Base-by-base conservation (phyloP, 2,797 vertebrate genomes). In the Sebastes iracundus region DNA sequence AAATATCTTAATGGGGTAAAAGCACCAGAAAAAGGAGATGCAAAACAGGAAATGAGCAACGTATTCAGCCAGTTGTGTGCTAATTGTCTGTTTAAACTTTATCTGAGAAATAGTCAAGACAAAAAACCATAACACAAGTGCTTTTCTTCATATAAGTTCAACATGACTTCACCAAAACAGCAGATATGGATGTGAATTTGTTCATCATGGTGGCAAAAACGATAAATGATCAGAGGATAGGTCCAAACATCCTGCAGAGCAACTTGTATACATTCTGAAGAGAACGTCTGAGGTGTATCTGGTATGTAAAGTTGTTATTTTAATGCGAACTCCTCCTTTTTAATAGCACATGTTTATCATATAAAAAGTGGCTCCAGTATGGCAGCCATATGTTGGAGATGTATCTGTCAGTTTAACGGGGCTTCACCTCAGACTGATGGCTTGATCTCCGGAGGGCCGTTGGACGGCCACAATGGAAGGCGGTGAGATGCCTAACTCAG, bases 401-500 rank as follows among this genome's bases (percentile, higher is more conserved):
- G 7, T 61, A 55, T 62, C 73, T 82, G 75, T 85, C 80, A 72
- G 27, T 85, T 75, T 55, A 76, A 75, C 38, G 32, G 73, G 49
- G 68, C 67, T 63, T 75, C 61, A 59, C 63, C 83, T 87, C 68
- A 81, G 60, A 62, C 85, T 92, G 90, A 93, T 89, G 89, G 91
- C 94, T 94, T 94, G 94, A 94, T 94, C 88, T 87, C 62, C 53
- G 16, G 46, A 82, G 68, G 73, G 68, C 81, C 20, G 28, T 63
- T 88, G 77, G 76, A 83, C 73, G 82, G 77, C 76, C 85, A 91
- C 89, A 93, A 90, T 87, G 82, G 90, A 91, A 89, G 90, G 83
- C 81, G 62, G 86, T 83, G 81, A 95, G 92, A 94, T 93, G 87
- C 93, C 94, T 67, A 88, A 82, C 94, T 94, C 93, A 81, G 93